Evolutionary conservation across 1,140 invertebrate species (phyloP).

Genomic region (Drosophila triauraria): DNA sequence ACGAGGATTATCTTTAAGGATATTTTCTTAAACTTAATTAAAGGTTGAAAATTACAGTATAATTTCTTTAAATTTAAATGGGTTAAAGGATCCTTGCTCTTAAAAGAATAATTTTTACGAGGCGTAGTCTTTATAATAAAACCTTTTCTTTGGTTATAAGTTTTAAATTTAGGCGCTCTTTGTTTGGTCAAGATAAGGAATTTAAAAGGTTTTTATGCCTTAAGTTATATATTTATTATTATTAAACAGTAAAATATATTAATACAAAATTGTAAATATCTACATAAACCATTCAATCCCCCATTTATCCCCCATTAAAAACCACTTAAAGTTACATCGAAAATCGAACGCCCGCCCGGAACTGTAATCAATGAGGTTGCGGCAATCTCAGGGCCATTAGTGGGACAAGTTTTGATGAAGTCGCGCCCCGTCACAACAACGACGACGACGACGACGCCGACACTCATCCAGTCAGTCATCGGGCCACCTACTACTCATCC

Average conservation of each 20-base stretch:
- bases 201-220: too few species aligned
- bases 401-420: slow-evolving; percentile 66
- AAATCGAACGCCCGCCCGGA: slow-evolving; percentile 28
- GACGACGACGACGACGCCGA: background rate
- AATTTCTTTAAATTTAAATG: background rate
- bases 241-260: too few species aligned
- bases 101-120: too few species aligned
- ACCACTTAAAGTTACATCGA: slow-evolving; percentile 11
- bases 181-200: too few species aligned
- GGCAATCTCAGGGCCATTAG: slow-evolving; percentile 50
- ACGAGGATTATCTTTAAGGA: background rate
- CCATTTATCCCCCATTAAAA: background rate
- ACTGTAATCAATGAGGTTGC: slow-evolving; percentile 38
- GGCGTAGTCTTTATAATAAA: too few species aligned
- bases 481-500: slow-evolving; percentile 32
- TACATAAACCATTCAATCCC: background rate
- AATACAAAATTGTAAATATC: too few species aligned
- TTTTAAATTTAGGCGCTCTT: too few species aligned
- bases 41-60: background rate
- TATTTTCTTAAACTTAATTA: background rate
- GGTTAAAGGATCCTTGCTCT: background rate
- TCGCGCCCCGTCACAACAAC: slow-evolving; percentile 65
- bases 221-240: too few species aligned
- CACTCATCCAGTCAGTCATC: slow-evolving; percentile 44
- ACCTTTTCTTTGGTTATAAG: too few species aligned